Percentiles rank a stretch among this genome's conserved stretches.
Conservation (phyloP, 2,888 invertebrate species). For the Nomada goodeniana region DNA sequence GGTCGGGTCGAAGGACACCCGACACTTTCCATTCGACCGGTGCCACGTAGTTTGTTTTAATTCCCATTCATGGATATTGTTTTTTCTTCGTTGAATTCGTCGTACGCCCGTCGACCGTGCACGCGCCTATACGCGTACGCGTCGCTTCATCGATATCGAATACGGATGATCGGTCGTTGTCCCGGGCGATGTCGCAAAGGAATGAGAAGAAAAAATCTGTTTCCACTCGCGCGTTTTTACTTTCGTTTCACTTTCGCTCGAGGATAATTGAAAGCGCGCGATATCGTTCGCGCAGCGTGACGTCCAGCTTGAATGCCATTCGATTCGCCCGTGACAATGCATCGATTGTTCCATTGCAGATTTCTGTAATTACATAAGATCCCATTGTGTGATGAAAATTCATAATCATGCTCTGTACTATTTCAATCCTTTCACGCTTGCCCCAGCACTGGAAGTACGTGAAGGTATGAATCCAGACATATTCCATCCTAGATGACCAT, state of each 20-base stretch:
- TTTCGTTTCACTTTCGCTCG: constrained; percentile 37
- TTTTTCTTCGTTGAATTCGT: constrained; percentile 10
- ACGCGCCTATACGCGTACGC: not conserved
- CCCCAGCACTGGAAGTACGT: constrained; percentile 92
- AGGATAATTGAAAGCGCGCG: constrained; percentile 14
- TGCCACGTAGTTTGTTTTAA: not conserved
- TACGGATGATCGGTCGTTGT: constrained; percentile 47
- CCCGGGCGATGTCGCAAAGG: constrained; percentile 19
- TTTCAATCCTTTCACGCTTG: constrained; percentile 82
- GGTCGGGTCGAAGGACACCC: no score
- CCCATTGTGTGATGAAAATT: constrained; percentile 6
- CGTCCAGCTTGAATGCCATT: not conserved
- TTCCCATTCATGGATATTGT: not conserved
- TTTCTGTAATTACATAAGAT: constrained; percentile 17
- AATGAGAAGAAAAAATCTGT: not conserved
- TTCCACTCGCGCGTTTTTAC: constrained; percentile 44
- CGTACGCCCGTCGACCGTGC: constrained; percentile 20
- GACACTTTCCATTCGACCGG: not conserved
- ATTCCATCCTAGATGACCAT: not conserved
- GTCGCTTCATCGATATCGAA: not conserved
- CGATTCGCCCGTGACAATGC: constrained; percentile 37
- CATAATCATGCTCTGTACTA: constrained; percentile 17
- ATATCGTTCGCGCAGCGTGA: not conserved
- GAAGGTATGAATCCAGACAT: constrained; percentile 87
- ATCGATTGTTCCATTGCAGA: constrained; percentile 32